Evolutionary conservation across 2,888 invertebrate genomes (phyloP).

Genomic region (Tenthredo scrophulariae): DNA sequence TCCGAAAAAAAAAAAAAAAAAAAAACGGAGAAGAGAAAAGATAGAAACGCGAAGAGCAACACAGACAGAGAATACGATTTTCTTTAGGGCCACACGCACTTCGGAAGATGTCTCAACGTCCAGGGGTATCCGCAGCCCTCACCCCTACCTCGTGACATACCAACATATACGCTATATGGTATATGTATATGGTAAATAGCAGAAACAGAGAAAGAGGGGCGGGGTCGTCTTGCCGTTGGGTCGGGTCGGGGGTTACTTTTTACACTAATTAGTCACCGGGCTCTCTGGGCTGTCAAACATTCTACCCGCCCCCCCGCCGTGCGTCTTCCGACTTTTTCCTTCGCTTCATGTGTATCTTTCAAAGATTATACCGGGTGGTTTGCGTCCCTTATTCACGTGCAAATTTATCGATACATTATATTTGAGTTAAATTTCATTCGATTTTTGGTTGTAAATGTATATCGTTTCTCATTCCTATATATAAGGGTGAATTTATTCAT

Average conservation of each 20-base stretch:
- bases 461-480: neutral
- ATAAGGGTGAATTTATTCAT: neutral
- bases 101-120: slow-evolving; percentile 40
- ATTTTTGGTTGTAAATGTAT: neutral
- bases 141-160: slow-evolving; percentile 25
- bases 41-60: neutral
- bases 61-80: slow-evolving; percentile 31
- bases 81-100: slow-evolving; percentile 51
- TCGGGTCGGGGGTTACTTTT: slow-evolving; percentile 70
- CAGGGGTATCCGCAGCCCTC: slow-evolving; percentile 35
- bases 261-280: slow-evolving; percentile 76
- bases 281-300: slow-evolving; percentile 76
- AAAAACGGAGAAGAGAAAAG: neutral
- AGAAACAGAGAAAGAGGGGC: slow-evolving; percentile 46
- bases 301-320: slow-evolving; percentile 69
- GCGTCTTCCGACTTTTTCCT: slow-evolving; percentile 66
- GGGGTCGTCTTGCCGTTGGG: slow-evolving; percentile 68
- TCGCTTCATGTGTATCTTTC: slow-evolving; percentile 61
- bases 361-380: slow-evolving; percentile 50
- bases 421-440: neutral
- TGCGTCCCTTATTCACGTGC: slow-evolving; percentile 3
- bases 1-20: neutral
- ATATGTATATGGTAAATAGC: slow-evolving; percentile 45
- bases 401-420: neutral
- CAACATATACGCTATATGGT: slow-evolving; percentile 48